These are phyloP conservation scores for Haemorhous mexicanus DNA, from an alignment of 2,113 vertebrate species.

Conservation along the genomic window DNA sequence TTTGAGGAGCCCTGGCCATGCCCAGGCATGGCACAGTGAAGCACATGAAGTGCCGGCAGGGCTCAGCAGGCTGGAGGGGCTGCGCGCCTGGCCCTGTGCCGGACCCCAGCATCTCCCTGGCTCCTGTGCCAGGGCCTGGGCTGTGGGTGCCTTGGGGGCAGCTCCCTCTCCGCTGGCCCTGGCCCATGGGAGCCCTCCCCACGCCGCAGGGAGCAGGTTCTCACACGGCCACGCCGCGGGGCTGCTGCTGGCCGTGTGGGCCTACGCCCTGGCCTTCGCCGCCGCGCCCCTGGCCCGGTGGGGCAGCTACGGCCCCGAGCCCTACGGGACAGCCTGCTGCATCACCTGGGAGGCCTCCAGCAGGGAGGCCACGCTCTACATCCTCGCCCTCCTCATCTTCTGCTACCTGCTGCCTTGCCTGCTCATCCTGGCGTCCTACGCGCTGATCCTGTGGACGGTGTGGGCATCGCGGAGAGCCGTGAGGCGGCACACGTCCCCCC, in stretches of 20 bases:
- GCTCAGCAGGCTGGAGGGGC: background rate
- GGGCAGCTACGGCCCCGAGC: constrained; percentile 83
- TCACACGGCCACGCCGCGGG: constrained; percentile 69
- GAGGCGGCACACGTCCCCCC: constrained; percentile 75
- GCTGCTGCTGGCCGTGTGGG: constrained; percentile 79
- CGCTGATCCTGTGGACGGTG: constrained; percentile 78
- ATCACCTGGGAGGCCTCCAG: constrained; percentile 77
- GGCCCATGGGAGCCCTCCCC: background rate
- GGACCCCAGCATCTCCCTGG: background rate
- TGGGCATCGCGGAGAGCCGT: constrained; percentile 74
- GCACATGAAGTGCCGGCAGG: background rate
- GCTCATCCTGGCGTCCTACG: constrained; percentile 80
- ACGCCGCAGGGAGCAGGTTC: constrained; percentile 77
- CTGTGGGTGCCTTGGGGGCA: background rate
- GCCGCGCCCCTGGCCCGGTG: constrained; percentile 76
- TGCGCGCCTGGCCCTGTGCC: accelerated
- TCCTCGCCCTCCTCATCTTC: constrained; percentile 81
- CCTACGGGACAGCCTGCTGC: constrained; percentile 87
- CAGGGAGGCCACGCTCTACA: constrained; percentile 77
- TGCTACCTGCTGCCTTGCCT: constrained; percentile 84
- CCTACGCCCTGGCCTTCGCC: constrained; percentile 78
- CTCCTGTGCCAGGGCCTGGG: background rate
- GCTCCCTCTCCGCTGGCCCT: accelerated
- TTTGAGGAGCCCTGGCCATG: background rate
- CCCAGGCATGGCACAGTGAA: too few species aligned